Evolutionary conservation across 2,888 invertebrate genomes (phyloP).

Genomic region (Aphidius colemani): DNA sequence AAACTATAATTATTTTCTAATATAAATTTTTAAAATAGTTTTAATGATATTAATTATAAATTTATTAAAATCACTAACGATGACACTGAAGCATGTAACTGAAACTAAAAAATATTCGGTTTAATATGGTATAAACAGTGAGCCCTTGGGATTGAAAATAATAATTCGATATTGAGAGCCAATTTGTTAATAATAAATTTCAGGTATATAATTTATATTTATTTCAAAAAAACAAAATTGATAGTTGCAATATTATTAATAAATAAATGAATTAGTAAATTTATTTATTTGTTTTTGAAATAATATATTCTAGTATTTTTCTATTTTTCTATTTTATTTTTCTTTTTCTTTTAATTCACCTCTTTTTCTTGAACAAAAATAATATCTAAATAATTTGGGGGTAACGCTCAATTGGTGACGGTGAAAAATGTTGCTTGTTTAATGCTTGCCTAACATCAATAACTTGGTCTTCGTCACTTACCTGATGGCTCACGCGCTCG

Average conservation of each 20-base stretch:
- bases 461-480: constrained; percentile 59
- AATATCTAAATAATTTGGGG: constrained; percentile 29
- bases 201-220: background rate
- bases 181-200: no score
- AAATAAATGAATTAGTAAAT: no score
- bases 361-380: background rate
- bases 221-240: constrained; percentile 3
- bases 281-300: background rate
- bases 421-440: constrained; percentile 60
- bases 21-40: constrained; percentile 15
- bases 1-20: constrained; percentile 11
- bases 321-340: constrained; percentile 4
- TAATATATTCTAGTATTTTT: constrained; percentile 1
- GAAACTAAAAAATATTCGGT: no score
- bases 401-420: constrained; percentile 57
- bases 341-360: background rate
- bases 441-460: constrained; percentile 59
- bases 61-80: constrained; percentile 4
- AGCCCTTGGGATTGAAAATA: no score
- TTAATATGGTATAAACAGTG: no score
- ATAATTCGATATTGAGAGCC: no score
- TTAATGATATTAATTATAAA: background rate
- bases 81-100: background rate
- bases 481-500: constrained; percentile 62
- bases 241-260: no score